A percentile compares a stretch with the other conserved stretches of the same genome.
These are phyloP conservation scores for Falcaria lacertinaria DNA, from an alignment of 2,888 invertebrate genomes.

Conservation along the genomic window DNA sequence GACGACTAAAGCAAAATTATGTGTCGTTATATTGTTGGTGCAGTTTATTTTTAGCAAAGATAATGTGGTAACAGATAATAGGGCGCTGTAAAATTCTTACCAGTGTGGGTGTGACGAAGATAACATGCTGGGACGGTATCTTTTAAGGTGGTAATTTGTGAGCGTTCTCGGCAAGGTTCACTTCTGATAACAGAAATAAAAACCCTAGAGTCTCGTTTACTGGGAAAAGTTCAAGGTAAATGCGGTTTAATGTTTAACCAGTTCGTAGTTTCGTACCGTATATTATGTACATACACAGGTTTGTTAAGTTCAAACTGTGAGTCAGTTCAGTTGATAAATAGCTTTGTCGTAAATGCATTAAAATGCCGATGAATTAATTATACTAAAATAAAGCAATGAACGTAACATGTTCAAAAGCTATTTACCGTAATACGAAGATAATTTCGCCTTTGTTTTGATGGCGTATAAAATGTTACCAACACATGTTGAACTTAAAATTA, in stretches of 20 bases:
- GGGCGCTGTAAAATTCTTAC: conserved; percentile 55
- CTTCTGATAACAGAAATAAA: conserved; percentile 50
- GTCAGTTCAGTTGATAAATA: no score
- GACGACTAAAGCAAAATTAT: conserved; percentile 5
- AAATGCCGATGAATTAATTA: no score
- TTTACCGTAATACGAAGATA: no score
- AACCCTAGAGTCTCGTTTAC: conserved; percentile 16
- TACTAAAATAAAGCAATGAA: no score
- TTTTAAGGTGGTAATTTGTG: conserved; percentile 69
- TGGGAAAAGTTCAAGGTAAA: conserved; percentile 33
- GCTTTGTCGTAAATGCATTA: no score
- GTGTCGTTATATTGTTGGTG: conserved; percentile 39
- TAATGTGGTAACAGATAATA: conserved; percentile 65
- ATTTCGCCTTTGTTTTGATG: no score
- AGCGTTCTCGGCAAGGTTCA: conserved; percentile 42
- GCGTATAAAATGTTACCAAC: no score
- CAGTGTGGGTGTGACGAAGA: conserved; percentile 62
- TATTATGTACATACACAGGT: no score
- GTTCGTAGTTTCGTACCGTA: no score
- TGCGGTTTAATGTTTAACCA: conserved; percentile 6
- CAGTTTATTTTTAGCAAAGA: conserved; percentile 63
- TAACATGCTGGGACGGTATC: conserved; percentile 54
- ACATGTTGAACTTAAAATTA: no score
- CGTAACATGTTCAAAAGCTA: no score
- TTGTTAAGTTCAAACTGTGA: no score